Conservation (phyloP, 2,113 vertebrate genomes). For the Odocoileus virginianus region DNA sequence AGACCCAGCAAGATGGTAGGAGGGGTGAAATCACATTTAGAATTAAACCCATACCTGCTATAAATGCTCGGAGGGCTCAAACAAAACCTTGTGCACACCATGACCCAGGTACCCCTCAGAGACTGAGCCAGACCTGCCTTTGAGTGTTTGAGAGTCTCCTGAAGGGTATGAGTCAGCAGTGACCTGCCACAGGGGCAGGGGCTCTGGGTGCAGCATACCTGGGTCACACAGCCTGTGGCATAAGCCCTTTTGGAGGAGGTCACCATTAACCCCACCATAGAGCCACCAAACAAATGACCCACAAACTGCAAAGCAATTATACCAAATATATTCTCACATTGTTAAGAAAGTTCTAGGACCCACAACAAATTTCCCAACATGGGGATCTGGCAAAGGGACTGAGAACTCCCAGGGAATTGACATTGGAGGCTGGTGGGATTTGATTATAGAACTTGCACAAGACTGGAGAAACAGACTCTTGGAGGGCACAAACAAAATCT, state of each 20-base stretch:
- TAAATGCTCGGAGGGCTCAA: neutral
- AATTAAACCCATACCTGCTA: neutral
- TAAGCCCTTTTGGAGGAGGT: neutral
- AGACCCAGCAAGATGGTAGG: neutral
- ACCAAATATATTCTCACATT: neutral
- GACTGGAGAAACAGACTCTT: neutral
- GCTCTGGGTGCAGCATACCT: neutral
- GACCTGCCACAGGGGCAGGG: neutral
- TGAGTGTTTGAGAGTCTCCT: neutral
- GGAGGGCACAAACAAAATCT: neutral
- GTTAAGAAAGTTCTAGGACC: neutral
- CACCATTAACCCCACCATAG: neutral
- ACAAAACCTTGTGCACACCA: neutral
- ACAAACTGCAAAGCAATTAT: neutral
- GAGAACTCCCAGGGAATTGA: rapidly evolving
- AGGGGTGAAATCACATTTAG: too few species aligned
- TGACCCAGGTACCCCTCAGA: neutral
- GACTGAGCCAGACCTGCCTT: neutral
- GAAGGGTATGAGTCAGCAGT: neutral
- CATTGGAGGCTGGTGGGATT: neutral
- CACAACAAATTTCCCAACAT: neutral
- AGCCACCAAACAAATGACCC: neutral
- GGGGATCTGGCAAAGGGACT: neutral
- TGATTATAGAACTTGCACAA: neutral
- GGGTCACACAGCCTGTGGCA: neutral